phyloP scores from a whole-genome alignment of 2,113 vertebrate genomes.

The Dicaeum eximium region DNA sequence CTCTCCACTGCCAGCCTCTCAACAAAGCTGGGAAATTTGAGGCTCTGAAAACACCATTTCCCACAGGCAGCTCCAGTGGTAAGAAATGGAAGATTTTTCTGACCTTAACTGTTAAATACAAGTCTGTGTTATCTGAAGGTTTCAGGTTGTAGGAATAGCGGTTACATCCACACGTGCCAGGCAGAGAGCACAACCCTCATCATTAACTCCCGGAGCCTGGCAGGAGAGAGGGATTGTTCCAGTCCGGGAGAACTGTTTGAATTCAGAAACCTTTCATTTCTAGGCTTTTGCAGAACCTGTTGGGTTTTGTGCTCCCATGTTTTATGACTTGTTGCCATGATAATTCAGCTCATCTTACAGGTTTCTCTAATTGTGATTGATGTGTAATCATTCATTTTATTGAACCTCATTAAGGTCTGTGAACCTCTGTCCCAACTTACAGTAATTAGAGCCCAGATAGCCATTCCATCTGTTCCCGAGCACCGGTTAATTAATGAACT shows the following conservation, averaged over 20 bases:
- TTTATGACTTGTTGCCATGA: slow-evolving; percentile 75
- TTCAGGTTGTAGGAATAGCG: not conserved
- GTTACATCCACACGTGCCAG: accelerated
- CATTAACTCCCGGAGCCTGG: not conserved
- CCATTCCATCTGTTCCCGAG: slow-evolving; percentile 93
- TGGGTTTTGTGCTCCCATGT: slow-evolving; percentile 64
- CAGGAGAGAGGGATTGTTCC: not conserved
- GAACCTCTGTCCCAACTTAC: slow-evolving; percentile 84
- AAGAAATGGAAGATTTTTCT: not conserved
- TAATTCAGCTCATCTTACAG: slow-evolving; percentile 68
- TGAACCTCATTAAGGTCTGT: slow-evolving; percentile 78
- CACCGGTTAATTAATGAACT: slow-evolving; percentile 98
- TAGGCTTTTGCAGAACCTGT: not conserved
- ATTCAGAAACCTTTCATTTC: not conserved
- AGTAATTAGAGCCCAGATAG: slow-evolving; percentile 91
- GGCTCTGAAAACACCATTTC: not conserved
- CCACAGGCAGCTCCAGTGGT: not conserved
- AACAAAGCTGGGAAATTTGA: not conserved
- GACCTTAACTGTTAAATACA: not conserved
- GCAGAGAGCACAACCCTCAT: not conserved
- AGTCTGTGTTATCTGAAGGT: accelerated
- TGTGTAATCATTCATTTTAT: slow-evolving; percentile 83
- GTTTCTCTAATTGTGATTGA: slow-evolving; percentile 79
- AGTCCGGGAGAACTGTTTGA: not conserved
- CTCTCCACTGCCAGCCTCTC: accelerated